Evolutionary conservation across 2,888 invertebrate genomes (phyloP).

Genomic region (Noctuana brunneofusca): DNA sequence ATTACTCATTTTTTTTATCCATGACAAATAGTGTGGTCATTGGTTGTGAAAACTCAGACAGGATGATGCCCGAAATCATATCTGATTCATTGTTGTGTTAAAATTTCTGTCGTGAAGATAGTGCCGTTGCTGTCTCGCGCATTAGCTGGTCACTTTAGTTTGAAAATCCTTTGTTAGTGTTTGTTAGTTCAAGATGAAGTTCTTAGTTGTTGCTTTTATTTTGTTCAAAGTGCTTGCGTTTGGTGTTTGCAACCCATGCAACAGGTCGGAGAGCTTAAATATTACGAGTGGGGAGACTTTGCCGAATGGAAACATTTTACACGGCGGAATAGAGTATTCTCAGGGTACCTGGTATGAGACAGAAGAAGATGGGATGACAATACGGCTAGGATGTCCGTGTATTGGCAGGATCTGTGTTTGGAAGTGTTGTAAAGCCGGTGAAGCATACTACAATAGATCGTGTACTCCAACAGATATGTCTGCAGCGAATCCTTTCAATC

Average conservation of each 20-base stretch:
- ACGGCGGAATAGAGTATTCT: constrained; percentile 59
- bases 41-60: constrained; percentile 11
- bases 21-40: constrained; percentile 25
- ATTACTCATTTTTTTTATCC: constrained; percentile 44
- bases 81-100: constrained; percentile 14
- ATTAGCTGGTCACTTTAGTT: background rate
- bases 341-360: constrained; percentile 59
- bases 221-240: constrained; percentile 42
- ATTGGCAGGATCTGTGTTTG: constrained; percentile 63
- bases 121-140: background rate
- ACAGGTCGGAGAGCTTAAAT: constrained; percentile 59
- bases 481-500: constrained; percentile 62
- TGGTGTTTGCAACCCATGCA: constrained; percentile 54
- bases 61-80: constrained; percentile 13
- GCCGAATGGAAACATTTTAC: constrained; percentile 58
- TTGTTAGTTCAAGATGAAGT: constrained; percentile 46
- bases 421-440: constrained; percentile 61
- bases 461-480: constrained; percentile 51
- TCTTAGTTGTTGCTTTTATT: constrained; percentile 40
- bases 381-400: constrained; percentile 66
- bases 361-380: constrained; percentile 46
- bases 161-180: background rate
- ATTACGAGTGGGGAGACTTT: constrained; percentile 56
- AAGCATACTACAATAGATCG: constrained; percentile 49
- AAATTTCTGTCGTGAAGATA: background rate